A percentile compares a stretch with the other conserved stretches of the same genome.
phyloP scores from a whole-genome alignment of 2,113 vertebrate genomes.

The Muscicapa adusta region DNA sequence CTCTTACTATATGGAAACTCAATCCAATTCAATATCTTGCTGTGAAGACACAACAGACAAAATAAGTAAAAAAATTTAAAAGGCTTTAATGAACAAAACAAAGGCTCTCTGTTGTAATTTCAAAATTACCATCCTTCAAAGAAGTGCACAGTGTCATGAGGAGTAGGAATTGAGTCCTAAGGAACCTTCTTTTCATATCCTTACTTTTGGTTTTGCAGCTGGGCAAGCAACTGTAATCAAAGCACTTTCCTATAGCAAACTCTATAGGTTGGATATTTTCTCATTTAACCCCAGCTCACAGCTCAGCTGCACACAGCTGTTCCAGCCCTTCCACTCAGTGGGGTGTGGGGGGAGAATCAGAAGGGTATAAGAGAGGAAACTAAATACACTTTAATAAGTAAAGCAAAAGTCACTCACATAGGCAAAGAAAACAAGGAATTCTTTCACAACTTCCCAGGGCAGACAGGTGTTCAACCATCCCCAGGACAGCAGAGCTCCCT shows the following conservation, averaged over 20 bases:
- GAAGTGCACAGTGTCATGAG: no score
- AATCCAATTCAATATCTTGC: not conserved
- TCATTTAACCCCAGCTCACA: not conserved
- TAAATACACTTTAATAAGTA: not conserved
- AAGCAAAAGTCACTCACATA: not conserved
- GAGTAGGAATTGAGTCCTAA: not conserved
- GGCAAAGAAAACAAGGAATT: not conserved
- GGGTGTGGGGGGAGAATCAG: not conserved
- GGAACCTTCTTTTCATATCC: not conserved
- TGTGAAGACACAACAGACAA: not conserved
- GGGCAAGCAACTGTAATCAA: not conserved
- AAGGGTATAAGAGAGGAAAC: not conserved
- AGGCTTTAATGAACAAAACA: not conserved
- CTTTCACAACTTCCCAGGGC: not conserved
- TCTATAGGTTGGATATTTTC: not conserved
- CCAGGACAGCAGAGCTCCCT: not conserved
- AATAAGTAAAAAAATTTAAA: not conserved
- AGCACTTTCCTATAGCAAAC: not conserved
- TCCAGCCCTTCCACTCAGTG: not conserved
- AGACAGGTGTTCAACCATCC: not conserved
- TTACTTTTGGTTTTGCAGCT: not conserved
- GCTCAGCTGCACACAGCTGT: not conserved
- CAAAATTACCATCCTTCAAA: not conserved
- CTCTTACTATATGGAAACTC: not conserved
- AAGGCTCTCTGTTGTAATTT: not conserved